These are phyloP conservation scores for Cyclina sinensis DNA, from an alignment of 1,140 invertebrate species.

Conservation along the genomic window DNA sequence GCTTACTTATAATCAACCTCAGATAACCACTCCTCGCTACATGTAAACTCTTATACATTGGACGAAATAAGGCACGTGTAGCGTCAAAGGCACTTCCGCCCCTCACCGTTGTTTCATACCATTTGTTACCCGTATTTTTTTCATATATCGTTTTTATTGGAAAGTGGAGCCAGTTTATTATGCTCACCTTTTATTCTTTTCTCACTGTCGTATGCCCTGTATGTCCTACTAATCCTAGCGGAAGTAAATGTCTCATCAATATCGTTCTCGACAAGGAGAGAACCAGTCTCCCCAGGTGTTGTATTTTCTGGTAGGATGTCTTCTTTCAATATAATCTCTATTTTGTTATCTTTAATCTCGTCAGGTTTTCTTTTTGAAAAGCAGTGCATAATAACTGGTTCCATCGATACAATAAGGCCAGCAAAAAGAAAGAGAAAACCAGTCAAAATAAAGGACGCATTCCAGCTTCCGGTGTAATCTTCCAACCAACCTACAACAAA, in stretches of 20 bases:
- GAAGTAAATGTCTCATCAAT: background rate
- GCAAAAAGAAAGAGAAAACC: slow-evolving; percentile 5
- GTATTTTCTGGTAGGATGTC: background rate
- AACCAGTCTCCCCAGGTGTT: background rate
- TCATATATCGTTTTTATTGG: background rate
- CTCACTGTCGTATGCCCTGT: slow-evolving; percentile 1
- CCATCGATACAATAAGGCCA: background rate
- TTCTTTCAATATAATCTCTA: background rate
- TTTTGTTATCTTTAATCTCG: background rate
- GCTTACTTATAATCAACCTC: no score
- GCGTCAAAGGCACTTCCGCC: no score
- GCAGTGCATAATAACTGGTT: background rate
- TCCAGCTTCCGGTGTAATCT: slow-evolving; percentile 31
- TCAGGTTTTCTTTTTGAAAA: background rate
- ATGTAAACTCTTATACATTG: no score
- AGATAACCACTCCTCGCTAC: no score
- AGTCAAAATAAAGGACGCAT: slow-evolving; percentile 24
- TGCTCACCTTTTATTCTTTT: background rate
- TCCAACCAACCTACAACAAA: background rate
- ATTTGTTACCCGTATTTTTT: background rate
- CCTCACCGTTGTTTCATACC: no score
- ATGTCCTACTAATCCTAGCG: background rate
- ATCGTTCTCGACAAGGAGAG: background rate
- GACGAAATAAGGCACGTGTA: no score
- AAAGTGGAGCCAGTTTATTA: background rate